Base-by-base conservation (phyloP, 2,113 vertebrate genomes). In the Haemorhous mexicanus region DNA sequence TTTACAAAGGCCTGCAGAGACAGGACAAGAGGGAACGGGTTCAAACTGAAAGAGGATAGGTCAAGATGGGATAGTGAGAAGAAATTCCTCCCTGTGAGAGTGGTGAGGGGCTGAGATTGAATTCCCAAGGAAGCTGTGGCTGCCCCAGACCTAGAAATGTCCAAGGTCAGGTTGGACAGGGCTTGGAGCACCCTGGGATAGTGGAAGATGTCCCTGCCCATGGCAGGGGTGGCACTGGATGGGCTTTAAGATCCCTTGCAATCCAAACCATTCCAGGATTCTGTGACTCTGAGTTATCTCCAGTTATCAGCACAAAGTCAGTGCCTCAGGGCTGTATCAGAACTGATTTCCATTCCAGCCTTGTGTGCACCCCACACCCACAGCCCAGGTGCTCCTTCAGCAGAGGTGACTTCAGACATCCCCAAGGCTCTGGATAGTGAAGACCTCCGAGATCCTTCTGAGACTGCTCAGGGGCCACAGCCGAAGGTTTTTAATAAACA, bases 151-250 rank as follows among this genome's bases (percentile, higher is more conserved):
- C 35, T 58, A 37, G 30, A 1, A 49, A 22, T 16, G 58, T 2
- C 58, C 67, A 24, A 41, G 49, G 20, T 21, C 49, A 63, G n/a
- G 30, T 0, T 11, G 12, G 35, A 22, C 3, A 3, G 62, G n/a
- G 52, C 50, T 56, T 46, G n/a, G 19, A 12, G 9, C 4, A 33
- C 0, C 32, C 55, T 17, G 64, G 64, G 23, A 16, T 1, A 9
- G 41, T 2, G 35, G 41, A 0, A 72, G 35, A 17, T 15, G 32
- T 21, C 75, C 47, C 23, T 70, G 39, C 15, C 30, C 27, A 18
- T 2, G 46, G 53, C 53, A 37, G 33, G 32, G 27, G 22, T n/a
- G n/a, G 56, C 16, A 11, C 8, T 30, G 56, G 30, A 4, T 16
- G 43, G 18, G 15, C 3, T 58, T 66, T 43, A 4, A 18, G 21